Evolutionary conservation across 2,888 invertebrate species (phyloP), one percentile per base, ranked within the genome.

Genomic region (Tetheella fluctuosa): DNA sequence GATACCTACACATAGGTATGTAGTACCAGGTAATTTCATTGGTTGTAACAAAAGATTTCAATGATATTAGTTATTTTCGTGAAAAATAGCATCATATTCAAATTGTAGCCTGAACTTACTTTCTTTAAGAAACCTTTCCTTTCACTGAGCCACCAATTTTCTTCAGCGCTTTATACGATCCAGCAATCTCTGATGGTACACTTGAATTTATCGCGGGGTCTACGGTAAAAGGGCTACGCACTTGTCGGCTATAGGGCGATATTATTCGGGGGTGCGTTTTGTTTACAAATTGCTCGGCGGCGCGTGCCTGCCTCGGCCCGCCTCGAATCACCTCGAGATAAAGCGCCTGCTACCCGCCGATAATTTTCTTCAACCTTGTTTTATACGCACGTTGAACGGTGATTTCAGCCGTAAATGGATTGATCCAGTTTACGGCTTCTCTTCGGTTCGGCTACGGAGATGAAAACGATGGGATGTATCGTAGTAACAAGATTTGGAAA

Each of bases 241-340:
- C 80, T 83, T 73, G 79, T 72, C 71, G 77, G 74, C 76, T 64
- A 64, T 64, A 71, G 80, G 76, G 78, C 80, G 79, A 84, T 88
- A 86, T 89, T 85, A 86, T 89, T 88, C 83, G 81, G 81, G 85
- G 87, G 84, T 88, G 83, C 85, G 89, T 88, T 90, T 91, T 91
- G 91, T 90, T 86, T 91, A 89, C 90, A 91, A 92, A 91, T 91
- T 89, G 89, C 81, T 83, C 77, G 79, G 76, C 76, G 83, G 88
- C 80, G 88, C 86, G 87, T 87, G 90, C 84, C 81, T 76, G 75
- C 73, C 77, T 78, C 75, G 74, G 67, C 74, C 77, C 71, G 75
- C 48, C 61, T 64, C 60, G 71, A 77, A 79, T 79, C 76, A 74
- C 74, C 77, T 64, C 65, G 64, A 84, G 83, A 85, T 88, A 86